Conservation (phyloP, 2,113 vertebrate species). For the Chunga burmeisteri region DNA sequence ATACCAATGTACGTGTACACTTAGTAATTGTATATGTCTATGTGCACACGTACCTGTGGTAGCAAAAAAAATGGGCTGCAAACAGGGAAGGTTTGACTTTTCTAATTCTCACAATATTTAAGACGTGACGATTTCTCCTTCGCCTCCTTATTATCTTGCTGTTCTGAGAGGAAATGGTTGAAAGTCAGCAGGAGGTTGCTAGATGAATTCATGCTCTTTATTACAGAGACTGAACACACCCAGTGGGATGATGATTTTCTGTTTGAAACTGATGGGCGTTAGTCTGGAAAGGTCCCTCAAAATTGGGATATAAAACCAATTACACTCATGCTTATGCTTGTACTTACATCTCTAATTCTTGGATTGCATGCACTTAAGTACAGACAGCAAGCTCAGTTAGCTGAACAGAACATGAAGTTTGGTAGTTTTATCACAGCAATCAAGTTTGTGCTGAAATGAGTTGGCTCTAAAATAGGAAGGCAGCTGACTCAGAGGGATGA, state of each 20-base stretch:
- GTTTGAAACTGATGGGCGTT: background rate
- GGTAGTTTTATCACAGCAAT: background rate
- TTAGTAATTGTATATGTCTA: background rate
- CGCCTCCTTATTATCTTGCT: background rate
- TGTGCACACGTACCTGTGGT: background rate
- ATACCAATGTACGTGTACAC: accelerated
- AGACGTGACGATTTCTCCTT: background rate
- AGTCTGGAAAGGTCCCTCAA: background rate
- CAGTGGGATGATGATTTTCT: background rate
- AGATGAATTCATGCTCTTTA: background rate
- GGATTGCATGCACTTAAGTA: background rate
- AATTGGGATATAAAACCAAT: background rate
- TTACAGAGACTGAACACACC: background rate
- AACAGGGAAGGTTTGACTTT: background rate
- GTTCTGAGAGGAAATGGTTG: background rate
- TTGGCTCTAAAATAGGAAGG: background rate
- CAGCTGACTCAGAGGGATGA: background rate
- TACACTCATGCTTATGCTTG: background rate
- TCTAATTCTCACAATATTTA: background rate
- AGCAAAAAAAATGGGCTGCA: background rate
- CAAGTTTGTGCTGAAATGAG: background rate
- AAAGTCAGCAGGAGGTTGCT: background rate
- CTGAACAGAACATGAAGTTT: background rate
- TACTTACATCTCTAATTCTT: background rate
- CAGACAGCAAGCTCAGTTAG: background rate